Evolutionary conservation across 2,888 invertebrate genomes (phyloP).

Genomic region (Tetragonula carbonaria): DNA sequence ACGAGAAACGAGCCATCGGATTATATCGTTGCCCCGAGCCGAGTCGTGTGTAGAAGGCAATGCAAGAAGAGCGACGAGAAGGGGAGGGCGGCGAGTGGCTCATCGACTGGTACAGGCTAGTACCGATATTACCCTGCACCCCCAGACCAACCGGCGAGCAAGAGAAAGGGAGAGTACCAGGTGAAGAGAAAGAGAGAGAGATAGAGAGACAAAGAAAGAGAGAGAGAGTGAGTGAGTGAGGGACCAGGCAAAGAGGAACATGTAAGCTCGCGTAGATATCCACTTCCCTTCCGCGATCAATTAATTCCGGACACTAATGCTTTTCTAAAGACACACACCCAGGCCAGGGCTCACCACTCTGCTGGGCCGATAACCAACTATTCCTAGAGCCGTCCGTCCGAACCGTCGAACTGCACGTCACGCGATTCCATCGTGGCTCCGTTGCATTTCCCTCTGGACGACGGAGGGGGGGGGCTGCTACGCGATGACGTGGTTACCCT

Average conservation of each 20-base stretch:
- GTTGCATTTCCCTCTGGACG: constrained; percentile 63
- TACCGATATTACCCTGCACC: constrained; percentile 82
- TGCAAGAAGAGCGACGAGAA: constrained; percentile 71
- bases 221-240: constrained; percentile 49
- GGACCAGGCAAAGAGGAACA: constrained; percentile 64
- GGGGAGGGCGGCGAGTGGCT: constrained; percentile 75
- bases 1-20: constrained; percentile 71
- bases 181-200: constrained; percentile 57
- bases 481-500: constrained; percentile 26
- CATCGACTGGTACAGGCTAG: constrained; percentile 82
- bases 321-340: constrained; percentile 80
- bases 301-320: constrained; percentile 82
- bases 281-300: constrained; percentile 81
- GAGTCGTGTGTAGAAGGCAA: constrained; percentile 75
- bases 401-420: constrained; percentile 75
- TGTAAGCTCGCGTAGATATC: constrained; percentile 79
- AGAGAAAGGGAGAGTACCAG: constrained; percentile 60
- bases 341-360: constrained; percentile 62
- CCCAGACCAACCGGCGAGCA: constrained; percentile 64
- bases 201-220: constrained; percentile 58
- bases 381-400: constrained; percentile 70
- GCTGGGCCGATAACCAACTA: constrained; percentile 70
- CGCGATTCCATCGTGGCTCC: constrained; percentile 73
- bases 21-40: constrained; percentile 77
- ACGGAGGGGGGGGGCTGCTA: constrained; percentile 2